phyloP scores from a whole-genome alignment of 2,797 vertebrate genomes.

The Chrysocyon brachyurus region DNA sequence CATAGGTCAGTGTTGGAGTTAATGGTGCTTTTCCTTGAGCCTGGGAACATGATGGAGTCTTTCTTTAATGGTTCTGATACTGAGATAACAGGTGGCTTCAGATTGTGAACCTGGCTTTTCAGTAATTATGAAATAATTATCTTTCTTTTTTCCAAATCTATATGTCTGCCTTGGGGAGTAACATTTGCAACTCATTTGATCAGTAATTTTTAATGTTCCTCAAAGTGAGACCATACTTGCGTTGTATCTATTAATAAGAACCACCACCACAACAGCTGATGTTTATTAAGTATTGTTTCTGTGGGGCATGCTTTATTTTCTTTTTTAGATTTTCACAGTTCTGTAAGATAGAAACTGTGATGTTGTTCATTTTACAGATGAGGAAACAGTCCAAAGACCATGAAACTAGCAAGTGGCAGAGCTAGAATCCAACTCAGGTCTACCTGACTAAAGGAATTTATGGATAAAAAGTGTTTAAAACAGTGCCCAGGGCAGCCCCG shows the following conservation, averaged over 20 bases:
- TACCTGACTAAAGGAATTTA: not conserved
- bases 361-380: not conserved
- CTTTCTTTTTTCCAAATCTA: not conserved
- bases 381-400: not conserved
- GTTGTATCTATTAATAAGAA: not conserved
- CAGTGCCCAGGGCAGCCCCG: not conserved
- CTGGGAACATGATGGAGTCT: not conserved
- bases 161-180: slow-evolving; percentile 14
- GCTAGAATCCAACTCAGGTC: not conserved
- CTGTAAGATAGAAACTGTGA: not conserved
- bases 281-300: not conserved
- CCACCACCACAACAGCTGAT: not conserved
- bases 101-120: not conserved
- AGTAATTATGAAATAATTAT: not conserved
- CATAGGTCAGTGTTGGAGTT: not conserved
- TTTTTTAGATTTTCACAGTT: not conserved
- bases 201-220: not conserved
- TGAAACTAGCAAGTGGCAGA: not conserved
- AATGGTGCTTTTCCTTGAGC: not conserved
- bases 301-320: not conserved
- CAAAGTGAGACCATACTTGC: not conserved
- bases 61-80: not conserved
- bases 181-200: not conserved
- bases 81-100: not conserved
- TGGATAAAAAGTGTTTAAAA: not conserved